Evolutionary conservation across 2,888 invertebrate species (phyloP), one percentile per base, ranked within the genome.

Genomic region (Anorthoa munda): DNA sequence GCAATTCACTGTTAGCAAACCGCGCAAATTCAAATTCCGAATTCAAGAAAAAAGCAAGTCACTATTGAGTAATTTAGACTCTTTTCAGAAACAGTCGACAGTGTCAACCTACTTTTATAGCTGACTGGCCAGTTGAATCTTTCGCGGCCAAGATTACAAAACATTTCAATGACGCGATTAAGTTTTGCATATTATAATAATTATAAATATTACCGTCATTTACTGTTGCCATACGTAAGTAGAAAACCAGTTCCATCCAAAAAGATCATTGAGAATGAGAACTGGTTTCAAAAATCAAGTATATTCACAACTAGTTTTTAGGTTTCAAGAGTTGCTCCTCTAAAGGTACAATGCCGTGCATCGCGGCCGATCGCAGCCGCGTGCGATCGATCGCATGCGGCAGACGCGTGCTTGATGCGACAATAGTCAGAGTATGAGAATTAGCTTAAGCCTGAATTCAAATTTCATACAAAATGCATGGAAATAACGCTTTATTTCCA

Each of bases 271-370:
- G 26, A 79, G 4, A 75, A 71, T 61, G 26, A 72, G 3, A 75
- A 71, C 75, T 50, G 9, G 72, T 61, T 78, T 50, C 2, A 18
- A 50, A 71, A 26, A 71, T 70, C 75, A 79, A 56, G 72, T 71
- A 71, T 56, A 50, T 61, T 50, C 56, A 31, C 15, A 55, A 55
- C 78, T 26, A 12, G 60, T 50, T 79, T 71, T 46, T 55, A 61
- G 55, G 15, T n/a, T 79, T 13, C n/a, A 26, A 53, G 21, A 53
- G 18, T 56, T 60, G 45, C 50, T 45, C 7, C 39, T 39, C 39
- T 39, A 39, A 39, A 39, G 39, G 39, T 39, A 39, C 39, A 39
- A 39, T 39, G 7, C 39, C 39, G 39, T 39, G 9, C 39, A 39
- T 39, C 7, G 39, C 39, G 39, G 39, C 7, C 39, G 39, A 39